Base-by-base conservation (phyloP, 2,888 invertebrate genomes). In the Melinopterus prodromus region DNA sequence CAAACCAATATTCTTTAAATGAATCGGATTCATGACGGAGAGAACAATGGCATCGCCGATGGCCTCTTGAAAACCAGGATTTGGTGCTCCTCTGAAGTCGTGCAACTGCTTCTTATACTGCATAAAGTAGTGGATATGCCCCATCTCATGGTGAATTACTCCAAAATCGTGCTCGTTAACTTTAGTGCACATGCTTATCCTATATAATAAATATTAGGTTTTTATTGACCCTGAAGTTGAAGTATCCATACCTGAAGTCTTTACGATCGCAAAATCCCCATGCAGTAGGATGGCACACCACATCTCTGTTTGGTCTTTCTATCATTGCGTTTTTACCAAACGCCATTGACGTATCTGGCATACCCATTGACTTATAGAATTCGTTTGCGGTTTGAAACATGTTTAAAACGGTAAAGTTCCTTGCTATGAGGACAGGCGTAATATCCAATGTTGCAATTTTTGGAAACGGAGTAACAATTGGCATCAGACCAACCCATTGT, bases 121-220 rank as follows among this genome's bases (percentile, higher is more conserved):
- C 81, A 91, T 90, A 85, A 91, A 93, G 84, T 94, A 94, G 84
- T 93, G 92, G 0, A 93, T 91, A 82, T 93, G 93, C 0, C 93
- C 93, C 86, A 94, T 94, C 88, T 96, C 95, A 84, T 95, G 95
- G 84, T 95, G 95, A 0, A 93, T 92, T 0, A 93, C 93, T 80
- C 92, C 90, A 84, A 94, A 92, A 86, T 93, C 91, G 7, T 90
- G 90, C 82, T 89, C 90, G 0, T 90, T 91, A 7, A 92, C 88
- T 2, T 90, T 87, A 0, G 93, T 92, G 83, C 94, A 94, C 87
- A 93, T 92, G 83, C 92, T 91, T 80, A 94, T 92, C 86, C 93
- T 92, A 26, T 2, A 3, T 26, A 26, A 26, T 26, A 3, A 26
- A 26, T 26, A 26, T 26, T 26, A 26, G 26, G 3, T 26, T 26